Evolutionary conservation across 2,113 vertebrate species (phyloP), one percentile per base, ranked within the genome.

Genomic region (Muntiacus muntjak): DNA sequence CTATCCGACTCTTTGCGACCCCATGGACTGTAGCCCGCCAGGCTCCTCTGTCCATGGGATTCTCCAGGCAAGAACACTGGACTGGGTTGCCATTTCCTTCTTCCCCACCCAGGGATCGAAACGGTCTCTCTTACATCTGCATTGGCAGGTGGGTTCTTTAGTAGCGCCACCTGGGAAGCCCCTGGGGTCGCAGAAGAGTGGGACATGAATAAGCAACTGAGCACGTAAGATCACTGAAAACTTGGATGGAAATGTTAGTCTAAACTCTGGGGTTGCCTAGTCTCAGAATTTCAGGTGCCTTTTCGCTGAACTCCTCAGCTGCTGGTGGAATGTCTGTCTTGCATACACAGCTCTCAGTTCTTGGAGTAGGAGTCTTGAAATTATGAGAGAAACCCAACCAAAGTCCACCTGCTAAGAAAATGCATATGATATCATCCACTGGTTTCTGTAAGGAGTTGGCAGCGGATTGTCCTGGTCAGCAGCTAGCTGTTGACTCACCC

Each of bases 391-490:
- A 99, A 89, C 99, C 99, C 96, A 99, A 99, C 99, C 99, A 99
- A 98, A 99, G 99, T 98, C 98, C 99, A 52, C 98, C 99, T 43
- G 99, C 99, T 96, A 99, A 99, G 99, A 99, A 99, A 64, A 99
- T 99, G 97, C 99, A 99, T 96, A 98, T 99, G 91, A 99, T 99
- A 30, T 99, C 99, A 81, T 99, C 99, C 0, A 99, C 99, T 92
- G 99, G 99, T 97, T 99, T 99, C 98, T 99, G 99, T 97, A 99
- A 99, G 98, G 99, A 99, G 97, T 98, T 99, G 98, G 99, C 99
- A 67, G 99, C 99, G 98, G 99, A 99, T 98, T 99, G 99, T 98
- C 99, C 99, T 7, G 99, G 99, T 50, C 99, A 99, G 93, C 99
- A 99, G 97, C 99, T 99, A 98, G 99, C 99, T 4, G 99, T 99